These are phyloP conservation scores for Unio delphinus DNA, from an alignment of 2,888 invertebrate genomes.

Conservation along the genomic window DNA sequence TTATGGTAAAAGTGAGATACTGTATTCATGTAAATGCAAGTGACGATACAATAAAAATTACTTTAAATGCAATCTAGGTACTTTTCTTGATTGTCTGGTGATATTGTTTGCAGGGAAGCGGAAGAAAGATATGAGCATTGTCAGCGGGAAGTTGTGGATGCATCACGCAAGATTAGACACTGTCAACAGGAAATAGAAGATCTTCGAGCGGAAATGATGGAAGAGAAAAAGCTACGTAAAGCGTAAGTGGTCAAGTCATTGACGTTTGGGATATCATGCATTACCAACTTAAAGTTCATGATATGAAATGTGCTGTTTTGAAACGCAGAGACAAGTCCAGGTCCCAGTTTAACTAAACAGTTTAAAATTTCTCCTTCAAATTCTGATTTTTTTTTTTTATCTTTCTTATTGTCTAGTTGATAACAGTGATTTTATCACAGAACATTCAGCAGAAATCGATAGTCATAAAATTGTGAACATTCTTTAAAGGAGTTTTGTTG, in stretches of 20 bases:
- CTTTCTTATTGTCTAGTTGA: no score
- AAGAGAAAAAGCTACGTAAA: constrained; percentile 45
- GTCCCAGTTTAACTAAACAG: no score
- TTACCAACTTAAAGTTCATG: no score
- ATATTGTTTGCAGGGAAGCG: constrained; percentile 44
- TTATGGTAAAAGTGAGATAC: no score
- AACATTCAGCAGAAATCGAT: no score
- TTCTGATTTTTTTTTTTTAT: no score
- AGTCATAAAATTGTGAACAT: no score
- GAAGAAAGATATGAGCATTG: constrained; percentile 53
- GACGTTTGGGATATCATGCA: neutral
- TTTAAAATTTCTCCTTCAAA: no score
- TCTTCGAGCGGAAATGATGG: constrained; percentile 37
- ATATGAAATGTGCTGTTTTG: no score
- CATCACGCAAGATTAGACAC: constrained; percentile 38
- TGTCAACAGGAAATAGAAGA: constrained; percentile 43
- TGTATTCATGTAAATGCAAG: neutral
- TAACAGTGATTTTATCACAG: no score
- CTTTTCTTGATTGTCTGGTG: neutral
- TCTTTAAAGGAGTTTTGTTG: no score
- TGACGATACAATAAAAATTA: neutral
- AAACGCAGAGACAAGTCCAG: no score
- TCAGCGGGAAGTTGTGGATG: constrained; percentile 40
- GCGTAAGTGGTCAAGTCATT: constrained; percentile 19
- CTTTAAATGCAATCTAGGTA: neutral